Evolutionary conservation across 2,113 vertebrate genomes (phyloP).

Genomic region (Strigops habroptila): DNA sequence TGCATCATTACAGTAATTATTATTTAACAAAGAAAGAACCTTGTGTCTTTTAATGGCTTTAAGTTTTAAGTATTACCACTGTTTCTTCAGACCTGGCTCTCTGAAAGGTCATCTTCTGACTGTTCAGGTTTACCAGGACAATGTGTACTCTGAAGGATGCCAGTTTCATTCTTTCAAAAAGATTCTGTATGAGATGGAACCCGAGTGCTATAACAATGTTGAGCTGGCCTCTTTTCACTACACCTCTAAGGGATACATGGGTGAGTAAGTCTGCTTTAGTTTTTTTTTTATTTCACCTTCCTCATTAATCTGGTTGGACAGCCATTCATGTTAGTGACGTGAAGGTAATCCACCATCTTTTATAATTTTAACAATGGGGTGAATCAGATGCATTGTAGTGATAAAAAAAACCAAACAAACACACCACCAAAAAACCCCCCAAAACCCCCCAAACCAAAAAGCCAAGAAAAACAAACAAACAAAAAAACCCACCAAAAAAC

Average conservation of each 20-base stretch:
- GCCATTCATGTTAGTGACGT: neutral
- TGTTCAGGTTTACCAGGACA: conserved; percentile 87
- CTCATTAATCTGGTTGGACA: conserved; percentile 26
- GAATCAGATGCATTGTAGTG: too few species aligned
- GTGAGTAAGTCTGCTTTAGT: conserved; percentile 79
- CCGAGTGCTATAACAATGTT: conserved; percentile 82
- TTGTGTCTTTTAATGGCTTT: neutral
- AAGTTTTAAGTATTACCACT: neutral
- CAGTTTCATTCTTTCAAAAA: conserved; percentile 89
- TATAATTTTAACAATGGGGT: neutral
- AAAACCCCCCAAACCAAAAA: too few species aligned
- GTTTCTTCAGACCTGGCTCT: conserved; percentile 21
- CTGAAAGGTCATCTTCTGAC: conserved; percentile 33
- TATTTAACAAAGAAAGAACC: neutral
- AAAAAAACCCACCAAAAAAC: too few species aligned
- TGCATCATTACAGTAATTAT: neutral
- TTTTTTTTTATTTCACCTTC: conserved; percentile 15
- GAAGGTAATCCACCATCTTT: conserved; percentile 4
- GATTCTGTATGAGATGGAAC: conserved; percentile 88
- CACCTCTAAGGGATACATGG: conserved; percentile 89
- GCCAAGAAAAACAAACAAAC: too few species aligned
- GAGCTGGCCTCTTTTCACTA: conserved; percentile 90
- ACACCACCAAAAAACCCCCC: too few species aligned
- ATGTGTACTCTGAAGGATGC: conserved; percentile 82
- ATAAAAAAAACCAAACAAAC: too few species aligned